Base-by-base conservation (phyloP, 2,797 vertebrate species). In the Euphonia xanthogaster region DNA sequence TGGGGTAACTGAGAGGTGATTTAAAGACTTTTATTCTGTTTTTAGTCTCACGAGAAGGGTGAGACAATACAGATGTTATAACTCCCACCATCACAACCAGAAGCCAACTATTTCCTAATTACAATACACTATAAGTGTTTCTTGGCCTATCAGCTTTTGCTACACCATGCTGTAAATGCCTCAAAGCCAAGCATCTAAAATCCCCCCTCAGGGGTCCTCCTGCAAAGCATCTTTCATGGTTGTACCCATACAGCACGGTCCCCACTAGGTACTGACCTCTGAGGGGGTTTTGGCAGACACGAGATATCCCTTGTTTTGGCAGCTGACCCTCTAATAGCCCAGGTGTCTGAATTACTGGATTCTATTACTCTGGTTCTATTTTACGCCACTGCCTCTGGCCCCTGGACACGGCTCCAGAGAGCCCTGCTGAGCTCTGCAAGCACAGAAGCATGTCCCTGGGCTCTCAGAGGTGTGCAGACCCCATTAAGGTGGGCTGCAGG, bases 401-500 rank as follows among this genome's bases (percentile, higher is more conserved):
- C 6, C 66, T 24, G 74, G 22, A 5, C 33, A 12, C 0, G 0
- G 48, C 35, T 58, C 50, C 23, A 14, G 35, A 39, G 27, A 37
- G 22, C 50, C 25, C 44, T 31, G 0, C 2, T 39, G 58, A 62
- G 25, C 7, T 47, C 2, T 16, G 0, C 17, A 12, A 55, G 67
- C 72, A 70, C 33, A 68, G 67, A 23, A 4, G 45, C 8, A 0
- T 0, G 1, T 37, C 51, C 3, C 31, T 55, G 42, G 61, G 65
- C 72, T 68, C 74, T 44, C 33, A 67, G 71, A 40, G 45, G 9
- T 12, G 30, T 14, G n/a, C 75, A 40, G 39, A 79, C 17, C 30
- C 51, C 60, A 42, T 6, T 18, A 21, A 58, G 27, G 14, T 12
- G 19, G 13, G 2, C 3, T 1, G 28, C 39, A 85, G 20, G 4